These are phyloP conservation scores for Esox masquinongy DNA, from an alignment of 2,797 vertebrate genomes.

Conservation along the genomic window DNA sequence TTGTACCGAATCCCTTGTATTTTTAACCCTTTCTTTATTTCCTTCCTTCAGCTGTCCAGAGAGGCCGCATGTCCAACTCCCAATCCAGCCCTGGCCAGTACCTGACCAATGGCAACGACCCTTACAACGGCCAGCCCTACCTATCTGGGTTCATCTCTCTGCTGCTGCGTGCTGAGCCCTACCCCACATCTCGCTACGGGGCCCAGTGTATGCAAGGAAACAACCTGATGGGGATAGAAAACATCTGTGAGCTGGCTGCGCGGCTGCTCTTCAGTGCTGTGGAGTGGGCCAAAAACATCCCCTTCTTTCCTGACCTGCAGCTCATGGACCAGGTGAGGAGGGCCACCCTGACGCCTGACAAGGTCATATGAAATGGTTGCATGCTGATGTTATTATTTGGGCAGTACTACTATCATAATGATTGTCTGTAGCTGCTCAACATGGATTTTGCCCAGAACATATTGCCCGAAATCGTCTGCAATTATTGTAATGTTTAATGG, in stretches of 20 bases:
- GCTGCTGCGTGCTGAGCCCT: conserved; percentile 84
- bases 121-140: conserved; percentile 83
- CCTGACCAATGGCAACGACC: conserved; percentile 78
- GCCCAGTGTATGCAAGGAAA: conserved; percentile 87
- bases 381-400: not conserved
- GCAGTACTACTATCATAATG: not conserved
- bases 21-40: not conserved
- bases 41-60: conserved; percentile 79
- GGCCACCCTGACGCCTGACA: not conserved
- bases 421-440: not conserved
- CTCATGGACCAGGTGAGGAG: conserved; percentile 82
- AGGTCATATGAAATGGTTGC: not conserved
- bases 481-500: not conserved
- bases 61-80: conserved; percentile 82
- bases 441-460: not conserved
- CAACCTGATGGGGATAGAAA: conserved; percentile 88
- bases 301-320: conserved; percentile 88
- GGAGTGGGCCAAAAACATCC: conserved; percentile 90
- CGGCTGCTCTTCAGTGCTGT: conserved; percentile 86
- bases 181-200: conserved; percentile 84
- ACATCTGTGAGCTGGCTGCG: conserved; percentile 88
- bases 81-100: conserved; percentile 84
- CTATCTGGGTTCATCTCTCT: conserved; percentile 85
- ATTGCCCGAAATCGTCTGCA: not conserved
- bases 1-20: not conserved